Evolutionary conservation across 2,113 vertebrate species (phyloP).

Genomic region (Labrus mixtus): DNA sequence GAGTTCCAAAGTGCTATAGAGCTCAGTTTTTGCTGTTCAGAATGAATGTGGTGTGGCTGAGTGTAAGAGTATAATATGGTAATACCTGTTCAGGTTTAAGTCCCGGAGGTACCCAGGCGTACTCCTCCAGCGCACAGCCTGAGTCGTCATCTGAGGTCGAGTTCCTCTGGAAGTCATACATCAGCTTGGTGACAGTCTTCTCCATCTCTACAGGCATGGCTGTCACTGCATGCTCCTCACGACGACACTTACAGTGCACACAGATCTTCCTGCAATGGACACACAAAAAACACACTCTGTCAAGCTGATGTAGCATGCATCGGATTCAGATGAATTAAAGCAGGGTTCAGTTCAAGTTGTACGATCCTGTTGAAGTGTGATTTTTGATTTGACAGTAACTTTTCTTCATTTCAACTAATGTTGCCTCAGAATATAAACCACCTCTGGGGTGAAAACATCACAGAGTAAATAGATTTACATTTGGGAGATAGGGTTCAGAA

Average conservation of each 20-base stretch:
- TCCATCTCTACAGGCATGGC: conserved; percentile 99
- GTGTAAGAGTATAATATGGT: not conserved
- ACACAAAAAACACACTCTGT: conserved; percentile 10
- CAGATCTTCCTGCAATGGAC: conserved; percentile 92
- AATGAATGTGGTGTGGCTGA: not conserved
- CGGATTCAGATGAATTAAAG: not conserved
- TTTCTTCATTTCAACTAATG: conserved; percentile 11
- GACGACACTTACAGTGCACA: conserved; percentile 97
- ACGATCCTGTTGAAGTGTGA: conserved; percentile 4
- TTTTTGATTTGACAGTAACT: conserved; percentile 21
- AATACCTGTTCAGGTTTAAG: conserved; percentile 98
- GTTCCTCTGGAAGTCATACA: conserved; percentile 99
- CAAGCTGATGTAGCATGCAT: not conserved
- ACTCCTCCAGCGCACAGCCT: conserved; percentile 97
- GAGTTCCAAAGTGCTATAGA: not conserved
- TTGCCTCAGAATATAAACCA: not conserved
- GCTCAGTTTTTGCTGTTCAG: not conserved
- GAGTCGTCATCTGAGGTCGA: conserved; percentile 98
- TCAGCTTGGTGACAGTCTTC: conserved; percentile 98
- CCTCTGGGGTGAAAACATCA: conserved; percentile 31
- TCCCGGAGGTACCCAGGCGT: conserved; percentile 96
- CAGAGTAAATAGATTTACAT: conserved; percentile 15
- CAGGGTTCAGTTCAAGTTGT: not conserved
- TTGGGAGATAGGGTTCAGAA: conserved; percentile 21
- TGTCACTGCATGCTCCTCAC: conserved; percentile 95